These are phyloP conservation scores for Casuarius casuarius DNA, from an alignment of 2,113 vertebrate species.

Conservation along the genomic window DNA sequence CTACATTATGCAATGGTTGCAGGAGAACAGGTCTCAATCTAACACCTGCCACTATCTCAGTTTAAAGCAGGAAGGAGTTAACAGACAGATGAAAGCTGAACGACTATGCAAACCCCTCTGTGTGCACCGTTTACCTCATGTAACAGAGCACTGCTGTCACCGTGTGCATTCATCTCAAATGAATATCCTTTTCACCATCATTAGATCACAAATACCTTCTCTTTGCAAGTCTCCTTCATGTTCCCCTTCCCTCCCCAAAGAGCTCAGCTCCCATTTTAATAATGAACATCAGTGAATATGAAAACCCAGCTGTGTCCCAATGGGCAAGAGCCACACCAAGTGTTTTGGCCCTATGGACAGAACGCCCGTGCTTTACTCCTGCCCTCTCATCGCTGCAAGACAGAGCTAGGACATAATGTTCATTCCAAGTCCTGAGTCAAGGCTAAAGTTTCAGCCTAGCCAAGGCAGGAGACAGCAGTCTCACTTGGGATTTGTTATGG, in stretches of 20 bases:
- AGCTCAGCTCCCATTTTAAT: background rate
- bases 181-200: too few relatives aligned
- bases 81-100: background rate
- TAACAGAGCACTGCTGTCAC: background rate
- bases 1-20: background rate
- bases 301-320: background rate
- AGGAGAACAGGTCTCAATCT: background rate
- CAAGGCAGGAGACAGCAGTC: too few relatives aligned
- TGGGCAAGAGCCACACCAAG: background rate
- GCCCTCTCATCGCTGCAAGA: too few relatives aligned
- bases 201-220: too few relatives aligned
- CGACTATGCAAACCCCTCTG: background rate
- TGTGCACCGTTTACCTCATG: background rate
- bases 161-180: background rate
- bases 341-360: background rate
- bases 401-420: too few relatives aligned
- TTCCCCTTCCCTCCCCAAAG: background rate
- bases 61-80: too few relatives aligned
- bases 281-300: background rate
- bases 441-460: too few relatives aligned
- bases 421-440: too few relatives aligned
- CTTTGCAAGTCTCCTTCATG: too few relatives aligned
- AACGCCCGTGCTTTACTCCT: too few relatives aligned
- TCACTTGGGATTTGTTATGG: too few relatives aligned
- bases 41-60: too few relatives aligned